Evolutionary conservation across 2,888 invertebrate genomes (phyloP), one percentile per base, ranked within the genome.

Genomic region (Yponomeuta sedellus): DNA sequence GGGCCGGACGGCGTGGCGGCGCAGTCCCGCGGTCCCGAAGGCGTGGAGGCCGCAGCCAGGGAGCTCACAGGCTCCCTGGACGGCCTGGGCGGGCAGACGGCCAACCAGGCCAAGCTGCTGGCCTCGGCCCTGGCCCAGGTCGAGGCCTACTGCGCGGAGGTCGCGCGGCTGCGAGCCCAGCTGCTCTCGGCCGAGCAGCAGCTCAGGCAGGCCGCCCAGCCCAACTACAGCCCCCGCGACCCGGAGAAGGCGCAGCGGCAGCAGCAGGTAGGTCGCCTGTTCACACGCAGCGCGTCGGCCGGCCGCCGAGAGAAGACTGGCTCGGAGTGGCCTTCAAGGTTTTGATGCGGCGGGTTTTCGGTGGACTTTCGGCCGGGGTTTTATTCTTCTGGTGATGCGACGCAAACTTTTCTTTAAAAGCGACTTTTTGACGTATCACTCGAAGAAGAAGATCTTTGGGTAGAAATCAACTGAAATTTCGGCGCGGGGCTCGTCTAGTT

Each of bases 161-260:
- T 97, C 80, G 96, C 96, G 77, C 93, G 94, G 65, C 92, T 97
- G 72, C 94, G 97, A 68, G 95, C 96, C 77, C 95, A 96, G 83
- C 95, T 97, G 77, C 94, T 97, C 70, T 94, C 95, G 82, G 96
- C 96, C 71, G 97, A 98, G 86, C 97, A 97, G 84, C 96, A 96
- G 82, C 92, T 98, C 79, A 94, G 97, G 69, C 93, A 94, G 68
- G 95, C 96, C 64, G 93, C 96, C 84, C 96, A 96, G 78, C 97
- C 97, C 69, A 95, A 95, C 74, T 96, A 96, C 88, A 92, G 95
- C 80, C 95, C 96, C 69, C 94, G 95, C 75, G 96, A 97, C 83
- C 93, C 96, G 75, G 96, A 97, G 76, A 94, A 94, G 75, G 96
- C 96, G 73, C 91, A 94, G 72, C 93, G 94, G 79, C 96, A 97